Base-by-base conservation (phyloP, 2,888 invertebrate species). In the Melieria picta region DNA sequence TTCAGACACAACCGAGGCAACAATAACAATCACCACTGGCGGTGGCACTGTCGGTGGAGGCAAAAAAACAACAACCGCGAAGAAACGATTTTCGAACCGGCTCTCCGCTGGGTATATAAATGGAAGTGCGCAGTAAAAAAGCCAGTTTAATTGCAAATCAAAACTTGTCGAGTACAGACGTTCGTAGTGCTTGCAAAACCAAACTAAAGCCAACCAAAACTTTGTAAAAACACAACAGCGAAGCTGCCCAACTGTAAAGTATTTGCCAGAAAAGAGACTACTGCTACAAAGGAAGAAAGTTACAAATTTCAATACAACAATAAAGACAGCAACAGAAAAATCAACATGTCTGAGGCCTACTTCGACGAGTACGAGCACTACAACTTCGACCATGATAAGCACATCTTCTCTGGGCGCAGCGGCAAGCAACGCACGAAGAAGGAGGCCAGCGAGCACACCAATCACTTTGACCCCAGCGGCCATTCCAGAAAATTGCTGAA, bases 361-460 rank as follows among this genome's bases (percentile, higher is more conserved):
- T 93, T 93, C 86, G 96, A 97, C 88, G 92, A 95, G 85, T 96
- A 95, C 90, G 97, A 97, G 85, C 94, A 96, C 85, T 97, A 95
- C 90, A 97, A 97, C 88, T 97, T 93, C 88, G 95, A 95, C 81
- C 92, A 94, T 89, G 97, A 96, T 87, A 97, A 97, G 88, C 93
- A 94, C 86, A 91, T 96, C 76, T 93, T 92, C 87, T 91, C 92
- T 58, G 93, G 94, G 43, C 94, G 95, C 88, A 93, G 95, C 84
- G 97, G 97, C 75, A 97, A 97, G 86, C 94, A 96, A 82, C 90
- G 97, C 77, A 91, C 93, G 73, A 97, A 97, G 89, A 94, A 93
- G 86, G 97, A 97, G 88, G 95, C 93, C 60, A 91, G 89, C 83
- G 92, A 92, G 79, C 95, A 97, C 87, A 96, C 96, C 57, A 97